Percentiles rank a stretch among this genome's conserved stretches.
phyloP scores from a whole-genome alignment of 1,140 invertebrate genomes.

The Orussus abietinus region DNA sequence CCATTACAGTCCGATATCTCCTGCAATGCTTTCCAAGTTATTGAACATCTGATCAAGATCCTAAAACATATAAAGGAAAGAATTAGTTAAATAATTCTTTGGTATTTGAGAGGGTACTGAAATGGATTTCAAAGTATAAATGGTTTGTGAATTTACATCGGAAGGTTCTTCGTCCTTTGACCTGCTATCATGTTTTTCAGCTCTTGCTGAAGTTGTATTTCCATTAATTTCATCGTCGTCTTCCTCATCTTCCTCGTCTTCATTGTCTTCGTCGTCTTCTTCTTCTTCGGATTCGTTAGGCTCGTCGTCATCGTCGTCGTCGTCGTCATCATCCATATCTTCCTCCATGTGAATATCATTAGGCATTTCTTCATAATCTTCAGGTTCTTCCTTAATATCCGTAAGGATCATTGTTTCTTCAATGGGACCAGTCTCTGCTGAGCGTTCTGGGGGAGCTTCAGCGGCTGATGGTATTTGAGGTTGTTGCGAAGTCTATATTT shows the following conservation, averaged over 20 bases:
- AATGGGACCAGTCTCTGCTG: slow-evolving; percentile 13
- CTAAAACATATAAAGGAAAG: slow-evolving; percentile 33
- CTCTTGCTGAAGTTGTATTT: too few relatives aligned
- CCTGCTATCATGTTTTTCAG: too few relatives aligned
- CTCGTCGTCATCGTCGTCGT: slow-evolving; percentile 31
- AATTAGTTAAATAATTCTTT: too few relatives aligned
- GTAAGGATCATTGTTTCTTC: slow-evolving; percentile 31
- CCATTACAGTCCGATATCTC: slow-evolving; percentile 34
- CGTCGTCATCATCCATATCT: slow-evolving; percentile 25
- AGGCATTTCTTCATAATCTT: slow-evolving; percentile 44
- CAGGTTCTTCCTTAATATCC: slow-evolving; percentile 47
- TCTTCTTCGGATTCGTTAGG: slow-evolving; percentile 32
- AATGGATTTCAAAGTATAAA: slow-evolving; percentile 11
- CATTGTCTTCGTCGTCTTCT: slow-evolving; percentile 33
- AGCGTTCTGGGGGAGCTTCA: slow-evolving; percentile 2
- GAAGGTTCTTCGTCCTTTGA: too few relatives aligned
- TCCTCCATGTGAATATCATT: slow-evolving; percentile 22
- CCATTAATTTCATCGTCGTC: slow-evolving; percentile 29
- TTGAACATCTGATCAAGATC: slow-evolving; percentile 47
- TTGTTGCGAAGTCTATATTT: slow-evolving; percentile 23
- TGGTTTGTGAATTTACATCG: slow-evolving; percentile 30
- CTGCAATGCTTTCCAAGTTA: slow-evolving; percentile 40
- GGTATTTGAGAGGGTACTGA: slow-evolving; percentile 4
- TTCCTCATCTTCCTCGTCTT: slow-evolving; percentile 33
- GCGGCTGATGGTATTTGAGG: slow-evolving; percentile 21